Percentiles rank a stretch among this genome's conserved stretches.
phyloP scores from a whole-genome alignment of 1,140 invertebrate genomes.

The Penaeus japonicus region DNA sequence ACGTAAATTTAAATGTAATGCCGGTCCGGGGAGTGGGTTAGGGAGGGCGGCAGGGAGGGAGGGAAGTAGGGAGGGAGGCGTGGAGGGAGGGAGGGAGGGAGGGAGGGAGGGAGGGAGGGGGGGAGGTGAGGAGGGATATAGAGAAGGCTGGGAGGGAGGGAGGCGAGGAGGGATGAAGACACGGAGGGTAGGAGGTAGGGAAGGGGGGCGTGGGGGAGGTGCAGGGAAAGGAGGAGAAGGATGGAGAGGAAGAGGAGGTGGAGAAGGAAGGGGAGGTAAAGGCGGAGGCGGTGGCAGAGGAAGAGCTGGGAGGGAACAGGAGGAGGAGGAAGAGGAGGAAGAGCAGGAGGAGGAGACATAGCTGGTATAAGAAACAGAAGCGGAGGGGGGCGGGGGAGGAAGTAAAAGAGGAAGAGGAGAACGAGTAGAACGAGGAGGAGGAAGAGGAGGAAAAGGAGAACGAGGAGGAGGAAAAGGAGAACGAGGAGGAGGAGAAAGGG shows the following conservation, averaged over 20 bases:
- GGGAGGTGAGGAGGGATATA: not conserved
- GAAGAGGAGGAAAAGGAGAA: no score
- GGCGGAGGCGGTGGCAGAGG: not conserved
- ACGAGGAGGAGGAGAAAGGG: not conserved
- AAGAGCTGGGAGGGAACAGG: not conserved
- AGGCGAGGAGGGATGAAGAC: not conserved
- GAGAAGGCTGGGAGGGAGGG: not conserved
- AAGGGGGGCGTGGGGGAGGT: not conserved
- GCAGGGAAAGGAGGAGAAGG: not conserved
- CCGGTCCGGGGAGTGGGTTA: not conserved
- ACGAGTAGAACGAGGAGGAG: not conserved
- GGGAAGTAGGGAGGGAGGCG: not conserved
- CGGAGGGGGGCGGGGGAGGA: no score
- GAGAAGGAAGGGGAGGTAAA: no score
- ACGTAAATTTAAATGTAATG: conserved; percentile 42
- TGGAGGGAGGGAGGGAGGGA: not conserved
- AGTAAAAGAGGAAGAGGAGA: not conserved
- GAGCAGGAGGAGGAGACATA: no score
- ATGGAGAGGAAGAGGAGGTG: no score
- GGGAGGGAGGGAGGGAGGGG: not conserved
- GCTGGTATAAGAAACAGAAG: no score
- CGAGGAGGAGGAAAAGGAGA: no score
- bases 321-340: not conserved
- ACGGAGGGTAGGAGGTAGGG: no score
- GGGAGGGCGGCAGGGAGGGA: not conserved